Conservation (phyloP, 2,113 vertebrate genomes). For the Callospermophilus lateralis region DNA sequence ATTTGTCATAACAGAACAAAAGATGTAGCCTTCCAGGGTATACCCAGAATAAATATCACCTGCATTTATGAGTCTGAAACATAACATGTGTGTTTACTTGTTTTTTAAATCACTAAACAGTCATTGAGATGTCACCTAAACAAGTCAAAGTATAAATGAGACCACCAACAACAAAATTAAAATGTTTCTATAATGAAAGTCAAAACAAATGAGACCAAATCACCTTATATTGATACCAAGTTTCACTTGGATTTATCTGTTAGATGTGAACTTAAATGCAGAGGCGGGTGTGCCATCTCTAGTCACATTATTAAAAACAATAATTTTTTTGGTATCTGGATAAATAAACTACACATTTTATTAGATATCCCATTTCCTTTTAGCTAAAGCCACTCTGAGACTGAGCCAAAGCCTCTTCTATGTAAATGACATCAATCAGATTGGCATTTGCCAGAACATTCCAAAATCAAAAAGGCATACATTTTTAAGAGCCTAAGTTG, state of each 20-base stretch:
- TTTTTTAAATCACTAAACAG: slow-evolving; percentile 5
- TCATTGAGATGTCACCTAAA: slow-evolving; percentile 12
- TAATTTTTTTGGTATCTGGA: slow-evolving; percentile 6
- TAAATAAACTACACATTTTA: slow-evolving; percentile 37
- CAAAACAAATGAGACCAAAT: background rate
- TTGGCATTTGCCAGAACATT: slow-evolving; percentile 74
- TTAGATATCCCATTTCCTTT: slow-evolving; percentile 60
- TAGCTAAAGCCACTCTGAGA: slow-evolving; percentile 51
- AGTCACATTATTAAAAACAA: background rate
- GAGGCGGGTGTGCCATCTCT: background rate
- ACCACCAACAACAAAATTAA: background rate
- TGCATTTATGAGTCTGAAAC: slow-evolving; percentile 1
- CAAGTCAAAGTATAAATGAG: slow-evolving; percentile 27
- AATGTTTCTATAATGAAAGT: background rate
- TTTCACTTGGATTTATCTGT: slow-evolving; percentile 28
- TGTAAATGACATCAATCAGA: slow-evolving; percentile 68
- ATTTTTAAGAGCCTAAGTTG: slow-evolving; percentile 62
- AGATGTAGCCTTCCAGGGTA: background rate
- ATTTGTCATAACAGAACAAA: background rate
- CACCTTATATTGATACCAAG: background rate
- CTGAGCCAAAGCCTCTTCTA: slow-evolving; percentile 60
- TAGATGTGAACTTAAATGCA: slow-evolving; percentile 4
- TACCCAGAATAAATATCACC: background rate
- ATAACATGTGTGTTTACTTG: background rate
- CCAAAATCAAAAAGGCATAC: slow-evolving; percentile 76